Conservation (phyloP, 1,140 invertebrate species). For the Drosophila asahinai region DNA sequence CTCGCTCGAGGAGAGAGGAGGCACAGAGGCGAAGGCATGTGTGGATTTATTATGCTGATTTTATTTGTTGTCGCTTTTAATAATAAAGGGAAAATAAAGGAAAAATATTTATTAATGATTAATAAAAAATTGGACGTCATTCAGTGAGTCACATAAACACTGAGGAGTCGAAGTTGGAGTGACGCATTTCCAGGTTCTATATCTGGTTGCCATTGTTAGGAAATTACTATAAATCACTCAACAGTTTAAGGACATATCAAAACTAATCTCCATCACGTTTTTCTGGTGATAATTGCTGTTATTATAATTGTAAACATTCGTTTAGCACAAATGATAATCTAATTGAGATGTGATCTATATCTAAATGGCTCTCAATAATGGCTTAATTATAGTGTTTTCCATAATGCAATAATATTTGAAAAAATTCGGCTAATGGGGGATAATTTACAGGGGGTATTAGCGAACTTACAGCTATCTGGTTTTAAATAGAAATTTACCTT, state of each 20-base stretch:
- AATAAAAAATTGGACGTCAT: slow-evolving; percentile 42
- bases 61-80: slow-evolving; percentile 74
- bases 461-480: neutral
- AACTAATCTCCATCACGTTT: slow-evolving; percentile 1
- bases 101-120: slow-evolving; percentile 63
- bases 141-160: slow-evolving; percentile 7
- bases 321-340: slow-evolving; percentile 12
- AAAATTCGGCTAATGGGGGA: neutral
- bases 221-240: neutral
- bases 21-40: slow-evolving; percentile 30
- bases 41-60: slow-evolving; percentile 74
- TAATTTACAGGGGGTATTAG: neutral
- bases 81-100: slow-evolving; percentile 46
- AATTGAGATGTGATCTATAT: slow-evolving; percentile 5
- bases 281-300: neutral
- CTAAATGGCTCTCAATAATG: neutral
- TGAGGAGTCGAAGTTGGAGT: neutral
- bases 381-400: slow-evolving; percentile 1
- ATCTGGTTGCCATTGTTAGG: neutral
- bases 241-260: neutral
- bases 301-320: no score
- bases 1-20: slow-evolving; percentile 5
- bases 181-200: slow-evolving; percentile 7
- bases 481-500: neutral
- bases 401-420: neutral